A percentile compares a stretch with the other conserved stretches of the same genome.
phyloP scores from a whole-genome alignment of 2,797 vertebrate genomes.

The Sorex maritimensis region DNA sequence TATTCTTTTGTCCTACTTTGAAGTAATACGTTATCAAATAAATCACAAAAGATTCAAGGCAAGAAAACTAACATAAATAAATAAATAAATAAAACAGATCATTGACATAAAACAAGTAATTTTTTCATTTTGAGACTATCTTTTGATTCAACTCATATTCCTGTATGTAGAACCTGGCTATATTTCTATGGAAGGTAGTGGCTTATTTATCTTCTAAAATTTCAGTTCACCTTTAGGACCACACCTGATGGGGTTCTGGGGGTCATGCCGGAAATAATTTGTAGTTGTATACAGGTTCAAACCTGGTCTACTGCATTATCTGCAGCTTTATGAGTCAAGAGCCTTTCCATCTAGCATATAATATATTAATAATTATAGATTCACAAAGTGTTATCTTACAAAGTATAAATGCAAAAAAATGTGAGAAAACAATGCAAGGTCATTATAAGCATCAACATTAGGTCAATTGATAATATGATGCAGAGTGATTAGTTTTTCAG shows the following conservation, averaged over 20 bases:
- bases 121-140: neutral
- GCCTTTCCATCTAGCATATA: neutral
- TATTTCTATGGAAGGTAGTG: neutral
- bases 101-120: neutral
- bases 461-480: neutral
- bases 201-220: neutral
- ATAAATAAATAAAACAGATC: neutral
- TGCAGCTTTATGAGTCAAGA: too few species aligned
- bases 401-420: neutral
- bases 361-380: neutral
- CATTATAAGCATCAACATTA: neutral
- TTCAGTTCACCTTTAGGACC: too few species aligned
- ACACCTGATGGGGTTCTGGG: too few species aligned
- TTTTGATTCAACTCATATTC: neutral
- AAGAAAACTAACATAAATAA: neutral
- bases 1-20: neutral
- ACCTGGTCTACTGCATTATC: too few species aligned
- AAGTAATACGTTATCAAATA: too few species aligned
- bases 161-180: too few species aligned
- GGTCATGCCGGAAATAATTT: too few species aligned
- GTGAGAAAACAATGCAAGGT: neutral
- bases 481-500: neutral
- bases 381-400: neutral
- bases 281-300: too few species aligned
- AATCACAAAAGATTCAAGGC: neutral